Evolutionary conservation across 2,797 vertebrate genomes (phyloP).

Genomic region (Sebastes trivittatus): DNA sequence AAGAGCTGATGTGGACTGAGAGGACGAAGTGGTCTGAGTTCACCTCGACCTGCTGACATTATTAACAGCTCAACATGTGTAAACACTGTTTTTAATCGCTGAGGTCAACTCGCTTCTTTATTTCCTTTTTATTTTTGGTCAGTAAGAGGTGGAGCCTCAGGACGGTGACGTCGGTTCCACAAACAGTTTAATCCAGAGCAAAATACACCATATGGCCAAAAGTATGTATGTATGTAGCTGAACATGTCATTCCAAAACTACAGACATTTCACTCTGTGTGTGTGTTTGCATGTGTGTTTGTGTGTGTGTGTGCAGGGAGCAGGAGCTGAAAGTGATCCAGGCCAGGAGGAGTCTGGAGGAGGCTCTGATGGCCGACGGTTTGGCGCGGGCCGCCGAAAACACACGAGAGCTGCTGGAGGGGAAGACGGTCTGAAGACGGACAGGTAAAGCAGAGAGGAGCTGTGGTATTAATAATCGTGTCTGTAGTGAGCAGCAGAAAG

Average conservation of each 20-base stretch:
- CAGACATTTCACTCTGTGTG: background rate
- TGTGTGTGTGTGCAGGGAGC: slow-evolving; percentile 78
- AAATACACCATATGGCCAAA: background rate
- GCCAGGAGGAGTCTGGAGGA: slow-evolving; percentile 89
- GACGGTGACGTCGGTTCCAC: no score
- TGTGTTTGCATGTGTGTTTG: background rate
- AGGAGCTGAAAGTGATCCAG: slow-evolving; percentile 87
- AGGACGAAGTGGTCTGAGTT: background rate
- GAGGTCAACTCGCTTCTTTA: background rate
- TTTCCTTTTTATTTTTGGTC: background rate
- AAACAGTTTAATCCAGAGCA: background rate
- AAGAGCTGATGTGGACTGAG: background rate
- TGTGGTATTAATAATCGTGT: background rate
- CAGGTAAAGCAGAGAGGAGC: slow-evolving; percentile 4
- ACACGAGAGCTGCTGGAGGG: slow-evolving; percentile 68
- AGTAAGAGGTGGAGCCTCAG: no score
- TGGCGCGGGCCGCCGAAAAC: slow-evolving; percentile 83
- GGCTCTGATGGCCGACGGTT: slow-evolving; percentile 86
- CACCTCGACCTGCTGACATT: background rate
- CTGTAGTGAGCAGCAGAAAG: background rate
- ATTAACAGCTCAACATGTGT: background rate
- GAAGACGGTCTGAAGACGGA: slow-evolving; percentile 48
- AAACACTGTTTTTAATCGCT: background rate
- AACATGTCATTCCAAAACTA: background rate
- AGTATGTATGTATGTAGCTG: no score